Percentiles rank a stretch among this genome's conserved stretches.
Conservation (phyloP, 2,888 invertebrate genomes). For the Augochlorella aurata region DNA sequence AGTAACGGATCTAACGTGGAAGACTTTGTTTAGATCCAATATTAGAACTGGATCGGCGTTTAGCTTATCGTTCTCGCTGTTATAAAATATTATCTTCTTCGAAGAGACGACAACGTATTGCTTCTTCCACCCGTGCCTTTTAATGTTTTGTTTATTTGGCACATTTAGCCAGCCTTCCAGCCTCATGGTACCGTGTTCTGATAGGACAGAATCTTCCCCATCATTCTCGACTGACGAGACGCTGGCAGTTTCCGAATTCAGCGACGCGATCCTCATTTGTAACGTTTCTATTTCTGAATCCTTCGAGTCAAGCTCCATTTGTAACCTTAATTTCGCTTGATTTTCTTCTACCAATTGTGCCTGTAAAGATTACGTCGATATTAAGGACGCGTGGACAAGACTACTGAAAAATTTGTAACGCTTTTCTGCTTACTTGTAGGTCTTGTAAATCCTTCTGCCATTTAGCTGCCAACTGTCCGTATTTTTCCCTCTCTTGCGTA, state of each 20-base stretch:
- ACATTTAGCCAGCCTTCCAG: slow-evolving; percentile 98
- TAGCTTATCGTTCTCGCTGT: slow-evolving; percentile 95
- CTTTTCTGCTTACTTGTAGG: slow-evolving; percentile 79
- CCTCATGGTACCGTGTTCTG: slow-evolving; percentile 87
- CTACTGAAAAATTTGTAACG: not conserved
- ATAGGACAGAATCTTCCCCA: slow-evolving; percentile 86
- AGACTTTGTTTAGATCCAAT: slow-evolving; percentile 98
- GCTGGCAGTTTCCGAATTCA: slow-evolving; percentile 94
- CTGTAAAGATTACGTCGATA: slow-evolving; percentile 82
- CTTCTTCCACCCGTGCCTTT: slow-evolving; percentile 97
- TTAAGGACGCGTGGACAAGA: not conserved
- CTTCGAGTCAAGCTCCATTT: slow-evolving; percentile 98
- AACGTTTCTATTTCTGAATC: slow-evolving; percentile 97
- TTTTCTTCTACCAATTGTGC: slow-evolving; percentile 92
- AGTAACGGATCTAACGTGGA: slow-evolving; percentile 98
- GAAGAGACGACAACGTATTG: slow-evolving; percentile 98
- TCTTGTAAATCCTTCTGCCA: slow-evolving; percentile 94
- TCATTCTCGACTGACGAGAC: slow-evolving; percentile 95
- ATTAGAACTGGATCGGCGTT: slow-evolving; percentile 97
- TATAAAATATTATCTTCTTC: slow-evolving; percentile 98
- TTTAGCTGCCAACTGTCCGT: slow-evolving; percentile 92
- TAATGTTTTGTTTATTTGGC: slow-evolving; percentile 97
- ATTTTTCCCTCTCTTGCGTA: slow-evolving; percentile 96
- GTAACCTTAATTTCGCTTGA: slow-evolving; percentile 89
- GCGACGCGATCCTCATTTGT: slow-evolving; percentile 90